Base-by-base conservation (phyloP, 2,888 invertebrate species). In the Tromatobia lineatoria region DNA sequence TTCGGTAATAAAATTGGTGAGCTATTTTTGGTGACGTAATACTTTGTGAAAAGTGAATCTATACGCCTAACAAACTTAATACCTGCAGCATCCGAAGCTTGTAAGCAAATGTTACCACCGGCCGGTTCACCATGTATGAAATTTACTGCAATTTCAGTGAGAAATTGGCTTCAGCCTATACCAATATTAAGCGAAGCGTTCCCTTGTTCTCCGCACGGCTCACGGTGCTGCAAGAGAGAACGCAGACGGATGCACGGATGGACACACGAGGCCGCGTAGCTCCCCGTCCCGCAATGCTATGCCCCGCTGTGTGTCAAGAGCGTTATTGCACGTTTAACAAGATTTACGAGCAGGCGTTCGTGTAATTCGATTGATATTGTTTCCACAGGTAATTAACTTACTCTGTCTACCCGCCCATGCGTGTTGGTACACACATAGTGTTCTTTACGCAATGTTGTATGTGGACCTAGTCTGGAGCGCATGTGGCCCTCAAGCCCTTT, bases 331-430 rank as follows among this genome's bases (percentile, higher is more conserved):
- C 88, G 86, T 84, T 89, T 87, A 87, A 88, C 87, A 75, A 89
- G 90, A 86, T 89, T 89, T 87, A 80, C 86, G 78, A 86, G 83
- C 86, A 75, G 84, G 83, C 86, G 81, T 86, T 88, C 89, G 84
- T 45, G 88, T 89, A 90, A 89, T 88, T 90, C 88, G 87, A 88
- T 90, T 88, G 90, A 90, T 89, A 89, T 90, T 88, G 88, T 88
- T 90, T 89, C 87, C 87, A 86, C 87, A 85, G 87, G 88, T 89
- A 90, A 90, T 90, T 89, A 88, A 90, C 87, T 88, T 86, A 61
- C 82, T 77, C 73, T 64, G 82, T 66, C 74, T 75, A 71, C 69
- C 54, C 79, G 77, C 67, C 64, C 82, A 77, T 59, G 52, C 71
- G 52, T 73, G 59, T 71, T 50, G 64, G 42, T 52, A 25, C 42